Conservation (phyloP, 2,113 vertebrate species). For the Nothobranchius kuhntae region DNA sequence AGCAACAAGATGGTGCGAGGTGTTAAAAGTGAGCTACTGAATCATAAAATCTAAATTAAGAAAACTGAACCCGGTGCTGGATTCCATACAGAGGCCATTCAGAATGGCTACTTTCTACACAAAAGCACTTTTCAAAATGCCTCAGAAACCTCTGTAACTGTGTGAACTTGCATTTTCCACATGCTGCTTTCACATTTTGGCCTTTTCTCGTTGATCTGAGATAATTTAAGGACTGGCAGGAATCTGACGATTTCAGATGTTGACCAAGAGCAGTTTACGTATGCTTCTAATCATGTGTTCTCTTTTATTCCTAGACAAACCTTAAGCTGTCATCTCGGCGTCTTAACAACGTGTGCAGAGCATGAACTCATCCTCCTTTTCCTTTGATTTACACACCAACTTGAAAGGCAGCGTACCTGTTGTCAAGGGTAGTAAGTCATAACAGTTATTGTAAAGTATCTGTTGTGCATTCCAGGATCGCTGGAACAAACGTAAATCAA, state of each 20-base stretch:
- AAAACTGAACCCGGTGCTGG: no score
- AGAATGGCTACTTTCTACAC: no score
- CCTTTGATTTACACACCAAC: constrained; percentile 39
- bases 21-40: no score
- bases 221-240: background rate
- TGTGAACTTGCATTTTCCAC: background rate
- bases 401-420: constrained; percentile 39
- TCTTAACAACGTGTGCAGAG: constrained; percentile 27
- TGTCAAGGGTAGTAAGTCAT: constrained; percentile 47
- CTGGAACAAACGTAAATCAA: constrained; percentile 48
- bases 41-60: no score
- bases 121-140: no score
- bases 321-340: constrained; percentile 11
- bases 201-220: background rate
- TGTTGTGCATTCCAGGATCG: constrained; percentile 25
- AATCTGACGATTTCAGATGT: background rate
- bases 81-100: no score
- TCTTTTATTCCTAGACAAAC: constrained; percentile 5
- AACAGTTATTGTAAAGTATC: constrained; percentile 38
- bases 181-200: background rate
- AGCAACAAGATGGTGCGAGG: no score
- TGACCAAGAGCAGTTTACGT: background rate
- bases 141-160: background rate
- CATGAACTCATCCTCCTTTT: constrained; percentile 20
- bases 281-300: constrained; percentile 15